Evolutionary conservation across 2,797 vertebrate species (phyloP).

Genomic region (Ptychadena robeensis): DNA sequence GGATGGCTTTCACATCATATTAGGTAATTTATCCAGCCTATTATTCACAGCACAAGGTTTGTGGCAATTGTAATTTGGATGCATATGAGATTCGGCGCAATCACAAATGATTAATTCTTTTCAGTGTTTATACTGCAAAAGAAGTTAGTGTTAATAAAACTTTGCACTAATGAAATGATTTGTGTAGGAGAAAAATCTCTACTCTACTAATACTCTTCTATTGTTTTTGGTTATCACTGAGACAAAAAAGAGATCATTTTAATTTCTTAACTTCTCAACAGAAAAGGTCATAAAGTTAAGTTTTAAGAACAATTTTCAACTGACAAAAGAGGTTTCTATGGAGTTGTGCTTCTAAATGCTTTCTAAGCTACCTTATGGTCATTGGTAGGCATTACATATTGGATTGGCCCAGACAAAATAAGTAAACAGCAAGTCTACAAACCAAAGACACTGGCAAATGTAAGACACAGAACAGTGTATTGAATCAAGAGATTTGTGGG

Average conservation of each 20-base stretch:
- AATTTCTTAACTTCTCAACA: background rate
- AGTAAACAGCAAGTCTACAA: too few species aligned
- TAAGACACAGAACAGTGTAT: too few species aligned
- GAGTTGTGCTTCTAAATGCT: too few species aligned
- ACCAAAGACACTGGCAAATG: too few species aligned
- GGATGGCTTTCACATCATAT: slow-evolving; percentile 49
- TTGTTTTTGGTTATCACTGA: too few species aligned
- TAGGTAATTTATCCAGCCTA: slow-evolving; percentile 41
- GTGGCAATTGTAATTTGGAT: slow-evolving; percentile 52
- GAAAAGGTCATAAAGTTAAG: background rate
- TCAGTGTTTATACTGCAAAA: slow-evolving; percentile 12
- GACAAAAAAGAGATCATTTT: too few species aligned
- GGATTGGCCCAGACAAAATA: too few species aligned
- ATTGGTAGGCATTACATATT: too few species aligned
- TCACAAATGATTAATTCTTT: slow-evolving; percentile 41
- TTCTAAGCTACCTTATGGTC: too few species aligned
- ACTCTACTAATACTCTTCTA: too few species aligned
- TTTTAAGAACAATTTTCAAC: background rate
- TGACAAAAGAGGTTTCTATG: too few species aligned
- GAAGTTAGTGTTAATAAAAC: slow-evolving; percentile 18
- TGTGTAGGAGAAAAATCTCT: background rate
- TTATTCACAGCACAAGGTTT: slow-evolving; percentile 53
- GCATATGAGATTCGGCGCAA: slow-evolving; percentile 38
- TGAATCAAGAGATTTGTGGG: too few species aligned
- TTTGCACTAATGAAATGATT: background rate